Base-by-base conservation (phyloP, 53 echinoderm and acorn worm genomes). In the Astropecten irregularis region DNA sequence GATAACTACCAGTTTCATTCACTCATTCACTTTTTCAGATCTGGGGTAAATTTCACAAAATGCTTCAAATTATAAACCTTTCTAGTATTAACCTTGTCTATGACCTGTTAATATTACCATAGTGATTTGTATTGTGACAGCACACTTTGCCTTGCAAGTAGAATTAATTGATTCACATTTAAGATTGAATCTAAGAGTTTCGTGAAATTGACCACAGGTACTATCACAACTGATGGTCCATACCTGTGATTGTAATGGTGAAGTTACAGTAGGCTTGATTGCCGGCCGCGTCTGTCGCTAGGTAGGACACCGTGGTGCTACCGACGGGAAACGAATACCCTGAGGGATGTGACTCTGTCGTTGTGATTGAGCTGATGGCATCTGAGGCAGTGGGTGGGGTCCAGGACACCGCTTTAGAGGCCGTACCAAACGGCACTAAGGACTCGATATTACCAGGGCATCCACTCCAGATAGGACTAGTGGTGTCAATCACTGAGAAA, bases 241-340 rank as follows among this genome's bases (percentile, higher is more conserved):
- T 76, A 48, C 2, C 37, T 32, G 35, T 92, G 69, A 18, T 48
- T 89, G 34, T 84, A 5, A 76, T 34, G 28, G 32, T 21, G 59
- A 93, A 93, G 31, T 47, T 40, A 36, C 87, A 89, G 35, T 18
- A 19, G 15, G 76, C 89, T 6, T 50, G 14, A 53, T 87, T 86
- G 10, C 89, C 89, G 33, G 77, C 67, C 0, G 32, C 48, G 62
- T 93, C 93, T 2, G 77, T 72, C 4, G 29, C 71, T 7, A 1
- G 42, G 33, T 83, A 93, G 3, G 23, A 38, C 25, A 93, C 93
- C 0, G 13, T 20, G 8, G n/a, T n/a, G 1, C 2, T 23, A 27
- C 64, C 50, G 11, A 51, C 19, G 6, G 1, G 46, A n/a, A 71
- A 86, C 20, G 50, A 60, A n/a, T 69, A 48, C 19, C 83, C 82